Evolutionary conservation across 2,888 invertebrate species (phyloP).

Genomic region (Hermodice carunculata): DNA sequence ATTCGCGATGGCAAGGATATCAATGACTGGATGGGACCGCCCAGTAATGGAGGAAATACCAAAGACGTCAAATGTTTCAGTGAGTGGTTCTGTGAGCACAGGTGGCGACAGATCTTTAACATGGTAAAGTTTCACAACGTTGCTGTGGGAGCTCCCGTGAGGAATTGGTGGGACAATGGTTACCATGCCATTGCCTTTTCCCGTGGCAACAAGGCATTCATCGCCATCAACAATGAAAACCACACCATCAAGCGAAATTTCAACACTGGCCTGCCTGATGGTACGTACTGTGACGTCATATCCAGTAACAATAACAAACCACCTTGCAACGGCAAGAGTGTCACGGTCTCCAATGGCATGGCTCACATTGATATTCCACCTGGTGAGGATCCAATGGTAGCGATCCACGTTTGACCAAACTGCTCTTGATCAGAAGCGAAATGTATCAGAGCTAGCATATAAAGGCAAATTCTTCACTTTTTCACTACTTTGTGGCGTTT

Average conservation of each 20-base stretch:
- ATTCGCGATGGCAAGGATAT: constrained; percentile 22
- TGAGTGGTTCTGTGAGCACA: constrained; percentile 67
- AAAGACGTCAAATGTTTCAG: constrained; percentile 42
- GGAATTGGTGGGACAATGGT: constrained; percentile 55
- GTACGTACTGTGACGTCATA: constrained; percentile 66
- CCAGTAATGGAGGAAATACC: constrained; percentile 48
- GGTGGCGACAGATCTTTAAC: constrained; percentile 62
- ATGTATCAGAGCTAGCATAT: too few species aligned
- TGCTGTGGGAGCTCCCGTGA: constrained; percentile 50
- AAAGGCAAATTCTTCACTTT: too few species aligned
- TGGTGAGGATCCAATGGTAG: constrained; percentile 77
- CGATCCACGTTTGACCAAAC: constrained; percentile 76
- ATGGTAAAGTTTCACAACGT: constrained; percentile 65
- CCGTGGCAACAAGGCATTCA: constrained; percentile 62
- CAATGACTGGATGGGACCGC: constrained; percentile 45
- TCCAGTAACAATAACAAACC: constrained; percentile 43
- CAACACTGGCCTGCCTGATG: constrained; percentile 63
- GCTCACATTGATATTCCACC: constrained; percentile 74
- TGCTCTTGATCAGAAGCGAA: too few species aligned
- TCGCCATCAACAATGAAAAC: constrained; percentile 57
- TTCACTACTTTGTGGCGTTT: too few species aligned
- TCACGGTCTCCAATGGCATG: constrained; percentile 76
- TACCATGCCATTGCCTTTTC: constrained; percentile 61
- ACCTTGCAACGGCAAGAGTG: constrained; percentile 28
- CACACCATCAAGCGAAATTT: constrained; percentile 53